Evolutionary conservation across 2,797 vertebrate genomes (phyloP).

Genomic region (Micropoecilia bifurca): DNA sequence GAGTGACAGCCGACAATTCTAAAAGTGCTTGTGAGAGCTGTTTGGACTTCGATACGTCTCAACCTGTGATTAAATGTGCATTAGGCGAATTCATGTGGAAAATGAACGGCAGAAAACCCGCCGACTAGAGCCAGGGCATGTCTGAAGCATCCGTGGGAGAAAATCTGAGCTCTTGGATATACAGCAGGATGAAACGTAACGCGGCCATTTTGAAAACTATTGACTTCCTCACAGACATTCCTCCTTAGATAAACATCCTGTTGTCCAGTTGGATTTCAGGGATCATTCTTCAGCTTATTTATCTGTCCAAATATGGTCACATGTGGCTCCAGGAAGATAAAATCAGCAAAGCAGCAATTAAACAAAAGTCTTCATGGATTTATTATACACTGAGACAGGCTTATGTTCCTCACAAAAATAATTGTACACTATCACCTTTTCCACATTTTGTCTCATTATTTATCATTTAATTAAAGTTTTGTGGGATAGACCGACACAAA

Average conservation of each 20-base stretch:
- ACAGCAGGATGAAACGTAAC: background rate
- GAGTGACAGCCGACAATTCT: background rate
- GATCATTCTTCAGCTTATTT: background rate
- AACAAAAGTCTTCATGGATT: background rate
- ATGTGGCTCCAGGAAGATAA: background rate
- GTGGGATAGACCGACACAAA: background rate
- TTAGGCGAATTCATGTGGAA: background rate
- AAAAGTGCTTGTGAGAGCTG: background rate
- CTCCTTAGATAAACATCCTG: background rate
- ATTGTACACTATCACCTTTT: background rate
- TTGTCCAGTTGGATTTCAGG: background rate
- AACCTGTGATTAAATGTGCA: background rate
- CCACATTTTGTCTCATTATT: background rate
- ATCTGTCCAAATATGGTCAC: background rate
- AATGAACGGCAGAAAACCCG: background rate
- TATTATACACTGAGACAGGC: background rate
- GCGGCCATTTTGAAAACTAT: too few relatives aligned
- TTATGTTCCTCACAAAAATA: background rate
- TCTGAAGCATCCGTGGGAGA: background rate
- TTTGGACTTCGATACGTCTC: background rate
- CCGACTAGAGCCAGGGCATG: background rate
- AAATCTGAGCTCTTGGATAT: background rate
- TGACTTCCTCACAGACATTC: background rate
- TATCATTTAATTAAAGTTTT: background rate
- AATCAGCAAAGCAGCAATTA: background rate